Conservation (phyloP, 2,888 invertebrate species). For the Coelogynopora nodosa region DNA sequence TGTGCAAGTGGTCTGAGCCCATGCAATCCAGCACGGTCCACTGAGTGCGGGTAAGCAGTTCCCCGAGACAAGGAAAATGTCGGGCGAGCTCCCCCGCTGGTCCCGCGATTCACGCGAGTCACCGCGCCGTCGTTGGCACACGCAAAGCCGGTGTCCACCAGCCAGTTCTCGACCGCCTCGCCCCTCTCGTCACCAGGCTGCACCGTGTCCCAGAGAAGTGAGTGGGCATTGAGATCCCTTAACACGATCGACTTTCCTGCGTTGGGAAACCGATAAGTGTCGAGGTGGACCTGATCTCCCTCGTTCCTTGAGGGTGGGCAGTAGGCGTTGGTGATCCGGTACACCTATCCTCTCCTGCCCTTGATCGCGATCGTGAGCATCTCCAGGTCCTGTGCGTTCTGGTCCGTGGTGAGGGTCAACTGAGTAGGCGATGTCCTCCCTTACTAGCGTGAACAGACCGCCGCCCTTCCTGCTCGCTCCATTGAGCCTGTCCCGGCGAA, state of each 20-base stretch:
- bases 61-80: not conserved
- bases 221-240: not conserved
- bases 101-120: not conserved
- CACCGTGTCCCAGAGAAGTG: not conserved
- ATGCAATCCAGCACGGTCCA: not conserved
- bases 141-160: not conserved
- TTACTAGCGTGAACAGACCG: no score
- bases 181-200: not conserved
- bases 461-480: not conserved
- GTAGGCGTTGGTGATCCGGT: not conserved
- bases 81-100: not conserved
- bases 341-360: not conserved
- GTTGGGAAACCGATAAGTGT: not conserved
- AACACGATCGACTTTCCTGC: no score
- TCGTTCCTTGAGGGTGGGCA: not conserved
- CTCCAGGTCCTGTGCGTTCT: not conserved
- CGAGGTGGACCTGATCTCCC: not conserved
- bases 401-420: not conserved
- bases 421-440: no score
- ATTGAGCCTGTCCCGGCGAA: not conserved
- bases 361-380: not conserved
- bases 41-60: not conserved
- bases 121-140: not conserved
- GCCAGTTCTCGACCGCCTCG: not conserved
- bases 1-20: not conserved